phyloP scores from a whole-genome alignment of 2,888 invertebrate species.

The Sinotaia quadrata region DNA sequence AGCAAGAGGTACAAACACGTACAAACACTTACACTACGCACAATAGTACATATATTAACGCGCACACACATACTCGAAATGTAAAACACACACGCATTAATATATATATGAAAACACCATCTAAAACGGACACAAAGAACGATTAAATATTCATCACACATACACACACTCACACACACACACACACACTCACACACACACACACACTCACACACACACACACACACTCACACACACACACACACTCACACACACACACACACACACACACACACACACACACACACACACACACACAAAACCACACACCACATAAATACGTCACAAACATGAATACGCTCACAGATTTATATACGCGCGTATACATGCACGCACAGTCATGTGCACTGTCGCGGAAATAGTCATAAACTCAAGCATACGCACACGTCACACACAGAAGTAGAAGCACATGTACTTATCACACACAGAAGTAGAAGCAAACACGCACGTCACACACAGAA shows the following conservation, averaged over 20 bases:
- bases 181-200: neutral
- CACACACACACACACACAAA: neutral
- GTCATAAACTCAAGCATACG: neutral
- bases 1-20: too few relatives aligned
- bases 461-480: too few relatives aligned
- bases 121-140: too few relatives aligned
- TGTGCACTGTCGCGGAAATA: neutral
- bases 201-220: constrained; percentile 3
- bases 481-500: too few relatives aligned
- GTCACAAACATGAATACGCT: neutral
- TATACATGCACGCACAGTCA: neutral
- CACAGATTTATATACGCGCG: neutral
- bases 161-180: neutral
- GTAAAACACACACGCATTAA: too few relatives aligned
- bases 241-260: constrained; percentile 6
- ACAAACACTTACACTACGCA: too few relatives aligned
- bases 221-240: neutral
- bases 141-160: neutral
- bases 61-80: too few relatives aligned
- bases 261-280: neutral
- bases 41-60: too few relatives aligned
- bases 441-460: too few relatives aligned
- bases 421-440: neutral
- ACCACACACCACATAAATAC: neutral
- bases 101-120: too few relatives aligned